These are phyloP conservation scores for Propithecus perrieri DNA, from an alignment of 2,797 vertebrate species.

Conservation along the genomic window DNA sequence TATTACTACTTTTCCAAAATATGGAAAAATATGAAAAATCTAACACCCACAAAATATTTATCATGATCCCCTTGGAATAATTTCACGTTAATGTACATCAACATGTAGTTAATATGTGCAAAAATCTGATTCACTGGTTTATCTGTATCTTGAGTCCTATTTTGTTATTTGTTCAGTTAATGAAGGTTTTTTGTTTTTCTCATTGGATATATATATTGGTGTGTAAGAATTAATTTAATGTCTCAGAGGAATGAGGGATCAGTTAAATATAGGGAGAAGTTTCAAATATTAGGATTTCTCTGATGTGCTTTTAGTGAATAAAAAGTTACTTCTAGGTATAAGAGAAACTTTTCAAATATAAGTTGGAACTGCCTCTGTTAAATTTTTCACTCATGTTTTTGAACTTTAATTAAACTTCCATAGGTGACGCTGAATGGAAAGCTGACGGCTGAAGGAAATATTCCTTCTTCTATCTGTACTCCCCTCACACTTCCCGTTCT, in stretches of 20 bases:
- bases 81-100: not conserved
- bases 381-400: not conserved
- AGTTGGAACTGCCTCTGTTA: not conserved
- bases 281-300: not conserved
- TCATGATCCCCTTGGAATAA: not conserved
- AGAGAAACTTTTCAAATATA: not conserved
- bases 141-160: not conserved
- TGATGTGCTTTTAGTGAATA: not conserved
- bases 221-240: not conserved
- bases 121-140: not conserved
- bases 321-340: not conserved
- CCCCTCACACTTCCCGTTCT: not conserved
- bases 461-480: not conserved
- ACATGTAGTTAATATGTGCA: not conserved
- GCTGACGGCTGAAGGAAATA: rapidly evolving
- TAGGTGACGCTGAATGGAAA: not conserved
- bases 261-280: not conserved
- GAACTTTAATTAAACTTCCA: not conserved
- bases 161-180: not conserved
- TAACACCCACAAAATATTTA: not conserved
- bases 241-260: not conserved
- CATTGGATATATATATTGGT: not conserved
- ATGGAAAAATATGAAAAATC: not conserved
- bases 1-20: not conserved
- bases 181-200: not conserved